Conservation (phyloP, 1,140 invertebrate species). For the Penaeus japonicus region DNA sequence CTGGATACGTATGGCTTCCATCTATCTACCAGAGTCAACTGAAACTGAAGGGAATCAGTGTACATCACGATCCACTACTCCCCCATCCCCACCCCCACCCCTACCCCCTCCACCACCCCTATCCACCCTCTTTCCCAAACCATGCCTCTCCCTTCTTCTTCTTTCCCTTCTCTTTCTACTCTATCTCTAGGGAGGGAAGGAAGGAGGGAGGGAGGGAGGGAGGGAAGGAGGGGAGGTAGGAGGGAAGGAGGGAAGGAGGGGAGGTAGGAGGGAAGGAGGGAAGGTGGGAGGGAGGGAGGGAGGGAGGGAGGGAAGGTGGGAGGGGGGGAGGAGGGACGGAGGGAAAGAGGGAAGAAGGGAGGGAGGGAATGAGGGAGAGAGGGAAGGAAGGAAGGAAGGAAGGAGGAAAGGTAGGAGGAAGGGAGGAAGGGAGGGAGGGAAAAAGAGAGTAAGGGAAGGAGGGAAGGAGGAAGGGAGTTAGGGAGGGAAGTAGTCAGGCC, state of each 20-base stretch:
- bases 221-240: neutral
- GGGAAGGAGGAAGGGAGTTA: neutral
- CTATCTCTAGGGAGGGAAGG: neutral
- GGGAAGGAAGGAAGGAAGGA: neutral
- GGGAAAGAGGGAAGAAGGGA: neutral
- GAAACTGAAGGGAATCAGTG: no score
- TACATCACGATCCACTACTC: no score
- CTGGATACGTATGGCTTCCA: no score
- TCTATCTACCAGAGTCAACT: no score
- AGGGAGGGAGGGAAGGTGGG: neutral
- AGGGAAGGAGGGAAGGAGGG: neutral
- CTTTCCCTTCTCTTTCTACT: no score
- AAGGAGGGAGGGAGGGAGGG: neutral
- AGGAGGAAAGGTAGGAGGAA: neutral
- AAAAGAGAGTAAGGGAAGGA: neutral
- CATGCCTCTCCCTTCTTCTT: no score
- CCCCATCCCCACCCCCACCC: no score
- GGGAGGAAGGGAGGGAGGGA: neutral
- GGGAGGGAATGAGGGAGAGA: neutral
- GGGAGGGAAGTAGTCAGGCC: neutral
- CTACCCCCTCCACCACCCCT: no score
- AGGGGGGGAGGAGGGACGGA: neutral
- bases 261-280: neutral
- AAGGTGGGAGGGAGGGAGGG: neutral
- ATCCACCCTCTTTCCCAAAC: no score